Evolutionary conservation across 2,113 vertebrate genomes (phyloP).

Genomic region (Mirounga angustirostris): DNA sequence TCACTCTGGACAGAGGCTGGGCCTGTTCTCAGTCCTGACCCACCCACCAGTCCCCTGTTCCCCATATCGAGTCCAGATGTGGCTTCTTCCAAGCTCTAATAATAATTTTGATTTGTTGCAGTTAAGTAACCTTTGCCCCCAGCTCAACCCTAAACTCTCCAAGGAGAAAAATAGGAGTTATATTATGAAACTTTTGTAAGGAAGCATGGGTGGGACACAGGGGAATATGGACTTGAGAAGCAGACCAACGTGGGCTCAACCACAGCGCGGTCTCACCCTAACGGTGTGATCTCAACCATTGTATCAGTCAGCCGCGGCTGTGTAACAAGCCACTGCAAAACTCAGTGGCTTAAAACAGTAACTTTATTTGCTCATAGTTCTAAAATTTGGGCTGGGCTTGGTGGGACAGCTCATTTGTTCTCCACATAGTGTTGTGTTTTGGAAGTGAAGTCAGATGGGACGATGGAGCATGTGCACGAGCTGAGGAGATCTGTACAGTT

Average conservation of each 20-base stretch:
- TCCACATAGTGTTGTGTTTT: background rate
- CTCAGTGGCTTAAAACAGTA: background rate
- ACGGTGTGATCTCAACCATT: background rate
- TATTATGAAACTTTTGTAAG: rapidly evolving
- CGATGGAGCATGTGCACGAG: rapidly evolving
- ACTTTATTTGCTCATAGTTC: background rate
- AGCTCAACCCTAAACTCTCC: background rate
- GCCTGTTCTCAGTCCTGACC: slow-evolving; percentile 52
- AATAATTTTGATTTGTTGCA: slow-evolving; percentile 60
- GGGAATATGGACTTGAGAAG: background rate
- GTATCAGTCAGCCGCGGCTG: background rate
- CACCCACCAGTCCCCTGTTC: background rate
- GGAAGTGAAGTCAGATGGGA: background rate
- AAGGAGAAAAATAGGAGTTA: background rate
- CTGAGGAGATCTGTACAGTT: background rate
- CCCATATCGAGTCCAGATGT: slow-evolving; percentile 53
- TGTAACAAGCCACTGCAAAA: background rate
- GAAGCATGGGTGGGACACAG: background rate
- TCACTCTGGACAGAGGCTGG: slow-evolving; percentile 57
- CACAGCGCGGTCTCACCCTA: background rate
- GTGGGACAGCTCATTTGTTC: background rate
- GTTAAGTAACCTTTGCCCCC: background rate
- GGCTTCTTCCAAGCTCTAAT: slow-evolving; percentile 55
- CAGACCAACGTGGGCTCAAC: background rate
- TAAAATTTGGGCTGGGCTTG: background rate